Percentiles rank a stretch among this genome's conserved stretches.
phyloP scores from a whole-genome alignment of 2,888 invertebrate species.

The Melikaiella ostensackeni region DNA sequence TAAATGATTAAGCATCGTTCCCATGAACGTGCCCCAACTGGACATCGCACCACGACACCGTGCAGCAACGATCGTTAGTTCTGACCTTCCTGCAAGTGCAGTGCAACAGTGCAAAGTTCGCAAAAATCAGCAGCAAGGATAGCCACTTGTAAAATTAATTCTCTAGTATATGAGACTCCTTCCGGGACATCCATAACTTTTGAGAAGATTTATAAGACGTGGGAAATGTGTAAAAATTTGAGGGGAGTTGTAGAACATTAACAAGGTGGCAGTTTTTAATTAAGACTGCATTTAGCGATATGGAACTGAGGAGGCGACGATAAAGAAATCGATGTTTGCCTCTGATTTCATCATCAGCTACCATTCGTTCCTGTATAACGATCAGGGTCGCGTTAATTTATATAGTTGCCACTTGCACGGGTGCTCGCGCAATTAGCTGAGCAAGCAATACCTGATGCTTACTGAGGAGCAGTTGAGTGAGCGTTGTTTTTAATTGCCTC shows the following conservation, averaged over 20 bases:
- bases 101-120: slow-evolving; percentile 24
- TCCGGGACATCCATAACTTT: slow-evolving; percentile 30
- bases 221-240: not conserved
- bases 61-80: slow-evolving; percentile 31
- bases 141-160: slow-evolving; percentile 36
- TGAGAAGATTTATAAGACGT: slow-evolving; percentile 1
- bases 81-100: slow-evolving; percentile 28
- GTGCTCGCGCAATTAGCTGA: slow-evolving; percentile 45
- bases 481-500: slow-evolving; percentile 42
- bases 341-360: slow-evolving; percentile 32
- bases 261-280: not conserved
- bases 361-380: slow-evolving; percentile 28
- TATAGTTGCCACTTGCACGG: slow-evolving; percentile 36
- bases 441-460: slow-evolving; percentile 43
- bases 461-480: slow-evolving; percentile 43
- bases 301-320: slow-evolving; percentile 17
- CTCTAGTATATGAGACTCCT: slow-evolving; percentile 11
- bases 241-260: not conserved
- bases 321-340: slow-evolving; percentile 20
- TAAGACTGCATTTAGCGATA: not conserved
- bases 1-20: slow-evolving; percentile 36
- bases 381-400: slow-evolving; percentile 38
- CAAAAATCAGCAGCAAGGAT: slow-evolving; percentile 19
- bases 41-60: slow-evolving; percentile 34
- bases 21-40: slow-evolving; percentile 35